Evolutionary conservation across 2,888 invertebrate genomes (phyloP).

Genomic region (Hipparchia semele): DNA sequence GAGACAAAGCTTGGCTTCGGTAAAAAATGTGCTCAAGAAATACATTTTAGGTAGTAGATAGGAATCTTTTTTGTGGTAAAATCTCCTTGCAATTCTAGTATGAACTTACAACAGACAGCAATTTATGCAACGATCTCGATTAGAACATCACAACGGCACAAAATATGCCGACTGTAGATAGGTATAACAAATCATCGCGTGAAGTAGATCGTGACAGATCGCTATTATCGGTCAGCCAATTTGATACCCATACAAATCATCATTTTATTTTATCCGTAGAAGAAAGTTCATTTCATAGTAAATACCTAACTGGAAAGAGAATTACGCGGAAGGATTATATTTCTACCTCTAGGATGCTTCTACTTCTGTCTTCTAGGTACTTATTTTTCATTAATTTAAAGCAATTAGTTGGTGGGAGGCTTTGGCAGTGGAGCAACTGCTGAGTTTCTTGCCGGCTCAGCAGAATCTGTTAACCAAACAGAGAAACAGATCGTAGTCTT

Average conservation of each 20-base stretch:
- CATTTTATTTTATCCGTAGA: constrained; percentile 47
- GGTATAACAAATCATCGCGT: constrained; percentile 51
- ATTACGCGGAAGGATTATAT: neutral
- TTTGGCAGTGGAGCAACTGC: no score
- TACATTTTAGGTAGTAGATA: neutral
- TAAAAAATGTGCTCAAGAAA: neutral
- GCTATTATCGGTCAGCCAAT: constrained; percentile 69
- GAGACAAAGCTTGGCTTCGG: neutral
- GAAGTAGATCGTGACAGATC: constrained; percentile 79
- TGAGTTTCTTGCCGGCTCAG: no score
- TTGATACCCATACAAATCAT: constrained; percentile 51
- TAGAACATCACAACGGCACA: constrained; percentile 12
- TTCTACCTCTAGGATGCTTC: no score
- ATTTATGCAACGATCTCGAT: constrained; percentile 19
- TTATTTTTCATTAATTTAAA: no score
- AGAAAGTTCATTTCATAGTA: constrained; percentile 50
- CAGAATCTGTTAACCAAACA: no score
- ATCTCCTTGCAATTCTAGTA: neutral
- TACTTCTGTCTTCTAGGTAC: no score
- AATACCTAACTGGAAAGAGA: constrained; percentile 2
- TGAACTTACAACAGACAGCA: constrained; percentile 6
- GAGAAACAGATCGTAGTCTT: no score
- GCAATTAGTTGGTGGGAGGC: no score
- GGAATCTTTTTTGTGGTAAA: neutral
- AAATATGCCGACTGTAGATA: neutral